Evolutionary conservation across 2,888 invertebrate species (phyloP), one percentile per base, ranked within the genome.

Genomic region (Vesta saturnalis): DNA sequence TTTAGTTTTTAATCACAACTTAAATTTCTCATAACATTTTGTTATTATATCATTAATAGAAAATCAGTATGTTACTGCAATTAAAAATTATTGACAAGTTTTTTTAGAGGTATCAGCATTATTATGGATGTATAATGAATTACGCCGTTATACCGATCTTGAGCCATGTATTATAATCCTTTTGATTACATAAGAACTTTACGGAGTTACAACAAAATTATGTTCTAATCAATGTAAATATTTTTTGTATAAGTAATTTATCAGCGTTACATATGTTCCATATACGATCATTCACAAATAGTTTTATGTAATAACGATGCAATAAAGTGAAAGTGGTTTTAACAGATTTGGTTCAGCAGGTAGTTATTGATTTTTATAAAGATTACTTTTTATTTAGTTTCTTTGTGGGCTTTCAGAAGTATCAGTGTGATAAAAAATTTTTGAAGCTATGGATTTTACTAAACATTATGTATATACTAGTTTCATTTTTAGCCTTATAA

Each of bases 241-340:
- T 39, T 39, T 39, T 39, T 39, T 39, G 3, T 5, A n/a, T 39
- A 39, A 39, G 3, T 39, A 1, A 39, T 39, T 39, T 39, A 39
- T 6, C 12, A n/a, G n/a, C n/a, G 12, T 39, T 39, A 39, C 39
- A 39, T 39, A 39, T 6, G 39, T 39, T 39, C n/a, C n/a, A 39
- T 39, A 39, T 39, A 39, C n/a, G 39, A n/a, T 39, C n/a, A 39
- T 39, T 39, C n/a, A 39, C 39, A n/a, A 39, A 39, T 8, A 39
- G 8, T 8, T 10, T 56, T 56, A 56, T 14, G 16, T 56, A 56
- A 56, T 14, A 4, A 22, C 59, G 59, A 67, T 72, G 67, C 67
- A 58, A 67, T 64, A 56, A 58, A 72, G 72, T 72, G 72, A 72
- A 72, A 72, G 70, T 68, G 64, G 70, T 68, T 68, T 70, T 43